Base-by-base conservation (phyloP, 2,888 invertebrate species). In the Agrotis ipsilon region DNA sequence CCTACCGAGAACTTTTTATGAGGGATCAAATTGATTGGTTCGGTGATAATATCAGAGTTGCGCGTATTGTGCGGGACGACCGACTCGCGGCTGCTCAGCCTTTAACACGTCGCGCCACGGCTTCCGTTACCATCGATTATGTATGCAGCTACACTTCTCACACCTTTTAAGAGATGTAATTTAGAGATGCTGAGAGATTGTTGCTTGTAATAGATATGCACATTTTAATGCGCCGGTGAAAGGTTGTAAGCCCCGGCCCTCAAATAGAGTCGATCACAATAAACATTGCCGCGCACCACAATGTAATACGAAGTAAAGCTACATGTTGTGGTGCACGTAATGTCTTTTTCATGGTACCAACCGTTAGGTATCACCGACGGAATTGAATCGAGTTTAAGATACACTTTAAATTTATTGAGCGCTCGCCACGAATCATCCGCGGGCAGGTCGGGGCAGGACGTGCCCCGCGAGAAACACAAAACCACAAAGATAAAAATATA, bases 1-100 rank as follows among this genome's bases (percentile, higher is more conserved):
- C 93, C 92, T 92, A 90, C 95, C 90, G 92, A 93, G 94, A 93
- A 92, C 92, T 95, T 96, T 95, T 96, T 96, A 95, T 94, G 94
- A 94, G 94, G 94, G 94, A 95, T 96, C 94, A 95, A 96, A 96
- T 96, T 96, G 96, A 96, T 96, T 95, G 95, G 96, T 94, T 94
- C 90, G 90, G 89, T 89, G 96, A 96, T 96, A 95, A 91, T 92
- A 96, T 96, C 96, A 87, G 88, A 90, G 91, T 90, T 89, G 91
- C 88, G 89, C 88, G 92, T 90, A 93, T 94, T 93, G 92, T 94
- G 85, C 85, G 85, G 82, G 81, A 83, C 43, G 72, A 19, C 49
- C 63, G 63, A 70, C 65, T 81, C 82, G 78, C 83, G 32, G 54
- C 80, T 80, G 80, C 86, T 72, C 60, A 76, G 79, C 72, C 81